A percentile compares a stretch with the other conserved stretches of the same genome.
phyloP scores from a whole-genome alignment of 2,113 vertebrate genomes.

The Saccopteryx bilineata region DNA sequence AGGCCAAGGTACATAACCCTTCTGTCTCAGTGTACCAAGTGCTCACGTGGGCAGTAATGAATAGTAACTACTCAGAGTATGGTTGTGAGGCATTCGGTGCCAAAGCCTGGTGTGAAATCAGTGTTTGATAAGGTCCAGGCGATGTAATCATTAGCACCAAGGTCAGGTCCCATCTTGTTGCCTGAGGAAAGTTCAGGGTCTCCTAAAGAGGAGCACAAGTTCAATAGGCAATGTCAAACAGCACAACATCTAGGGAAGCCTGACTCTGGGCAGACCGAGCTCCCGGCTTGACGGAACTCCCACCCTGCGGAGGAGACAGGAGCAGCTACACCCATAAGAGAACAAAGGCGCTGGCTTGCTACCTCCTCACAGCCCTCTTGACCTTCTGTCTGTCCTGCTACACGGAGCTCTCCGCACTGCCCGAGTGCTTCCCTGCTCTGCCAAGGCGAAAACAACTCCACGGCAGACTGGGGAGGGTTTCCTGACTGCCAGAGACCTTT shows the following conservation, averaged over 20 bases:
- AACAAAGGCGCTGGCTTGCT: background rate
- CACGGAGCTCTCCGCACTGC: background rate
- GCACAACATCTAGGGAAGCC: background rate
- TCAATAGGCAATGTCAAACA: background rate
- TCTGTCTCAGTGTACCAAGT: conserved; percentile 15
- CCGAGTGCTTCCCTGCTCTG: background rate
- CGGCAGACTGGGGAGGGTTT: background rate
- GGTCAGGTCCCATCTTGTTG: background rate
- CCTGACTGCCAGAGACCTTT: no score
- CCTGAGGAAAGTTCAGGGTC: background rate
- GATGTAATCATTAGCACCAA: background rate
- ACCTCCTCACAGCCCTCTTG: background rate
- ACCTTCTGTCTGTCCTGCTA: background rate
- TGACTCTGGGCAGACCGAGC: background rate
- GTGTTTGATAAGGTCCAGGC: background rate
- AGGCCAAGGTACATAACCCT: background rate
- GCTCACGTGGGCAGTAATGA: background rate
- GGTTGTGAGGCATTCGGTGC: background rate
- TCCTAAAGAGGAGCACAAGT: background rate
- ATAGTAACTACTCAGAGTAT: background rate
- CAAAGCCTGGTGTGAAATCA: background rate
- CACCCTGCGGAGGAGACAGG: background rate
- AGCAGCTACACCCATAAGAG: background rate
- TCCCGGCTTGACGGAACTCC: background rate
- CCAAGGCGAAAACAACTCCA: background rate